Evolutionary conservation across 2,797 vertebrate genomes (phyloP).

Genomic region (Streptopelia turtur): DNA sequence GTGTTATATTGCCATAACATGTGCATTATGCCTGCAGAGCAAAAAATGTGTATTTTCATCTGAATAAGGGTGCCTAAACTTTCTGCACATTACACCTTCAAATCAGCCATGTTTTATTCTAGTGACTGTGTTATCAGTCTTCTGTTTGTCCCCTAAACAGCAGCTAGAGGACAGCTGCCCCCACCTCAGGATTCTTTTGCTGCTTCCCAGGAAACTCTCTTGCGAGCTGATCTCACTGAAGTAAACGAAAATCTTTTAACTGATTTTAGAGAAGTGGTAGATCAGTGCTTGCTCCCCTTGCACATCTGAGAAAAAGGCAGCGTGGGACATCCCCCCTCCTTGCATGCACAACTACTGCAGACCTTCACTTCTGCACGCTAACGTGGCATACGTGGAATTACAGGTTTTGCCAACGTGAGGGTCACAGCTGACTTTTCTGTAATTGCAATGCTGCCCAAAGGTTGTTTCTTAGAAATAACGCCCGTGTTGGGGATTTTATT

Average conservation of each 20-base stretch:
- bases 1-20: not conserved
- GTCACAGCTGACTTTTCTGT: not conserved
- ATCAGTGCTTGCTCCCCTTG: not conserved
- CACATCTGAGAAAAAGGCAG: not conserved
- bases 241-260: not conserved
- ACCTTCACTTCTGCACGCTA: rapidly evolving
- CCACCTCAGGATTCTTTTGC: not conserved
- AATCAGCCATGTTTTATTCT: not conserved
- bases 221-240: not conserved
- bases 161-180: not conserved
- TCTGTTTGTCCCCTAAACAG: not conserved
- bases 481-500: slow-evolving; percentile 22
- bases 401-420: not conserved
- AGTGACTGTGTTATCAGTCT: not conserved
- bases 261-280: not conserved
- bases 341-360: rapidly evolving
- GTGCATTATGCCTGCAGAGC: not conserved
- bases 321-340: not conserved
- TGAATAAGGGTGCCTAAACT: not conserved
- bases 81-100: not conserved
- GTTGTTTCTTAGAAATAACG: not conserved
- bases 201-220: not conserved
- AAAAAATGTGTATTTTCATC: not conserved
- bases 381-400: rapidly evolving
- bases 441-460: not conserved